Base-by-base conservation (phyloP, 2,797 vertebrate genomes). In the Botia almorhae region DNA sequence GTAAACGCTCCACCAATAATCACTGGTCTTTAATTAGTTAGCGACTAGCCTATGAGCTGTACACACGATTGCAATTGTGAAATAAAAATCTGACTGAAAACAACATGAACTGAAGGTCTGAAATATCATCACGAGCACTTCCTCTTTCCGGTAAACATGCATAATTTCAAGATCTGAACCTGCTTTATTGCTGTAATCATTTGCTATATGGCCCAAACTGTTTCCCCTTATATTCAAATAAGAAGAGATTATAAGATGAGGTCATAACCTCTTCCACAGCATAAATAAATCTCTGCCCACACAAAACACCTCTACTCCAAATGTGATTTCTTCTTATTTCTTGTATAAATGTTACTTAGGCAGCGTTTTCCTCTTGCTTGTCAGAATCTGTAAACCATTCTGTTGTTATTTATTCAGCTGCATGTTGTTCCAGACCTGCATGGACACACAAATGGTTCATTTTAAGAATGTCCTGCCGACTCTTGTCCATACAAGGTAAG, bases 121-220 rank as follows among this genome's bases (percentile, higher is more conserved):
- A 86, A 92, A 89, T 86, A 86, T 86, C 76, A 81, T 82, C 64
- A 83, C 87, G 84, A 89, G 82, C 58, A 76, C 83, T 89, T 81
- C 68, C 53, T 84, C 82, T 85, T 86, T 87, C 85, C 87, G 90
- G 85, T 83, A 90, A 90, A 89, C 53, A 56, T 56, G 86, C 75
- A 85, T 81, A 85, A 90, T 90, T 89, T 85, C 78, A 82, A 74
- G 74, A 89, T 83, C 87, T 89, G 87, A 89, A 92, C 91, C 87
- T 92, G 93, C 94, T 94, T 93, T 92, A 94, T 94, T 90, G 87
- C 92, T 93, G 90, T 90, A 91, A 93, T 93, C 89, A 85, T 93
- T 92, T 88, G 92, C 94, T 93, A 94, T 94, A 95, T 95, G 94
- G 93, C 92, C 86, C 92, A 84, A 84, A 85, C 89, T 81, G 87